These are phyloP conservation scores for Myocastor coypus DNA, from an alignment of 2,113 vertebrate species.

Conservation along the genomic window DNA sequence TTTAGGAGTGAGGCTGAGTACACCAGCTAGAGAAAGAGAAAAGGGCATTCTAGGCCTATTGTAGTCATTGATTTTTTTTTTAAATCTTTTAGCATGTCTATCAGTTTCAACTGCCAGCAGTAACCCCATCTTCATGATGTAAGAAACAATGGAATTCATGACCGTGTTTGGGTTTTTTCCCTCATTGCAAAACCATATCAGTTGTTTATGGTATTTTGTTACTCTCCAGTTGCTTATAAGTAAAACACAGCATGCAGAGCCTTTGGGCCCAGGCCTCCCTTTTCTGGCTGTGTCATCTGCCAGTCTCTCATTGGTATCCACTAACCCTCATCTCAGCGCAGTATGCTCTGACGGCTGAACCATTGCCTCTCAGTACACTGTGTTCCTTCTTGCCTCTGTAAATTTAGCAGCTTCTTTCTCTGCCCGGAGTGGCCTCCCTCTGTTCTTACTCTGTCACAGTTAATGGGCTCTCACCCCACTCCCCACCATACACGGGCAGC, in stretches of 20 bases:
- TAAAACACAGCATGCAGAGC: not conserved
- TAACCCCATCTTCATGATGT: conserved; percentile 42
- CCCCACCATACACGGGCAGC: not conserved
- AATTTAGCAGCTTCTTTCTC: not conserved
- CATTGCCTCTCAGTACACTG: not conserved
- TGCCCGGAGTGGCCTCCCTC: not conserved
- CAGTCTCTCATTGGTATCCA: not conserved
- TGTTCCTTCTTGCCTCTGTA: not conserved
- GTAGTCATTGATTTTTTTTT: not conserved
- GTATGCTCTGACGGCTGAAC: not conserved
- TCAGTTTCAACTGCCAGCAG: not conserved
- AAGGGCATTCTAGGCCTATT: conserved; percentile 57
- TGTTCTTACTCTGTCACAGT: too few relatives aligned
- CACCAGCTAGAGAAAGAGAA: conserved; percentile 58
- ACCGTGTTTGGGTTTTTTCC: not conserved
- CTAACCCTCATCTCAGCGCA: not conserved
- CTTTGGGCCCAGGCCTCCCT: not conserved
- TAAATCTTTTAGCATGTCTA: conserved; percentile 6
- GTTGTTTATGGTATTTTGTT: not conserved
- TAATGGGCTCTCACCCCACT: not conserved
- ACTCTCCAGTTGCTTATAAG: not conserved
- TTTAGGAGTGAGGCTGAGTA: conserved; percentile 68
- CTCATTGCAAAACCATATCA: not conserved
- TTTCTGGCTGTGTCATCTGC: not conserved
- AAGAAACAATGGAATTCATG: conserved; percentile 46